A percentile compares a stretch with the other conserved stretches of the same genome.
Conservation (phyloP, 1,140 invertebrate genomes). For the Pomacea maculata region DNA sequence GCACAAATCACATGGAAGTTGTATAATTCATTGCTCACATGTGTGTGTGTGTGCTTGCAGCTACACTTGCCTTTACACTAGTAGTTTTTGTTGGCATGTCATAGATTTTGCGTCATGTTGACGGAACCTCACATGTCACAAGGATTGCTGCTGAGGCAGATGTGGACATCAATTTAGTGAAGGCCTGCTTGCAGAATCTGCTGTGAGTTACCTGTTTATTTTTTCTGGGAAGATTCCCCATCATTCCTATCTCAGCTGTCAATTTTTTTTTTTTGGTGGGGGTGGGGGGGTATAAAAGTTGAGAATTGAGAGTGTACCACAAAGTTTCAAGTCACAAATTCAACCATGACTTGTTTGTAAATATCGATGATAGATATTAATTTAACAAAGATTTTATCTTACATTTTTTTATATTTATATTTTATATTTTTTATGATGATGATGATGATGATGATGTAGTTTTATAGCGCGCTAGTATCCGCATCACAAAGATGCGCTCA, state of each 20-base stretch:
- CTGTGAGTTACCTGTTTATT: constrained; percentile 69
- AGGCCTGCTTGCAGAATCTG: constrained; percentile 93
- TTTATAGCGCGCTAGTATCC: too few species aligned
- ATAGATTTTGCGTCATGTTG: constrained; percentile 84
- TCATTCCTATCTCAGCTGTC: not conserved
- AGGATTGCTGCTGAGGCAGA: constrained; percentile 75
- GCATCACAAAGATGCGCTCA: too few species aligned
- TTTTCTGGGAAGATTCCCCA: not conserved
- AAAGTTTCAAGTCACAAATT: not conserved
- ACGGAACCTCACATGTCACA: constrained; percentile 89
- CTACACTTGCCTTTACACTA: not conserved
- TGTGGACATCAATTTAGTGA: constrained; percentile 92
- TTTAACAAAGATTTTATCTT: too few species aligned
- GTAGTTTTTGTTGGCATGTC: constrained; percentile 23
- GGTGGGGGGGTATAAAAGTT: too few species aligned
- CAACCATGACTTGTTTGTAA: too few species aligned
- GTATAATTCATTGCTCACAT: too few species aligned
- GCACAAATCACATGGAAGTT: too few species aligned
- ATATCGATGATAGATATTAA: too few species aligned
- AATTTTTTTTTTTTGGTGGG: too few species aligned
- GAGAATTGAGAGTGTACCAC: not conserved
- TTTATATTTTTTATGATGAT: too few species aligned
- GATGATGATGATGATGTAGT: too few species aligned
- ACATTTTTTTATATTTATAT: too few species aligned
- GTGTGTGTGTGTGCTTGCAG: not conserved